Percentiles rank a stretch among this genome's conserved stretches.
Conservation (phyloP, 2,113 vertebrate species). For the Thunnus maccoyii region DNA sequence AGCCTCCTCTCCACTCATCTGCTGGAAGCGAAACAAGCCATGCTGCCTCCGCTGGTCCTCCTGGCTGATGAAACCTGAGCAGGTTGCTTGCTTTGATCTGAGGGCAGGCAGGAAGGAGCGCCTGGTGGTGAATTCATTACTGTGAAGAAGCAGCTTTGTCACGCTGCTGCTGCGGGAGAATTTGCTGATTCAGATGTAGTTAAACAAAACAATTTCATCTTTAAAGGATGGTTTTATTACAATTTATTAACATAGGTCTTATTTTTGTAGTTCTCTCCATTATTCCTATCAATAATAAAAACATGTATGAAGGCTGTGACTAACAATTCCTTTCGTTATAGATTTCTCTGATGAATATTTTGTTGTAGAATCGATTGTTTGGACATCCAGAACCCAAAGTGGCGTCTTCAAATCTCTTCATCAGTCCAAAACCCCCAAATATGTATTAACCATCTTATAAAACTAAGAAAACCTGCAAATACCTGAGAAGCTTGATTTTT, state of each 20-base stretch:
- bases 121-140: slow-evolving; percentile 74
- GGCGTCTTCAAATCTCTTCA: no score
- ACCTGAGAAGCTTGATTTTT: no score
- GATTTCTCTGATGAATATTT: no score
- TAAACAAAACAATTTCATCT: neutral
- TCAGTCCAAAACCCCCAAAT: no score
- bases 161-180: slow-evolving; percentile 15
- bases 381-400: no score
- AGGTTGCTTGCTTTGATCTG: slow-evolving; percentile 67
- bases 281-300: neutral
- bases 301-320: neutral
- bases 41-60: slow-evolving; percentile 53
- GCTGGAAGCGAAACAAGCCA: slow-evolving; percentile 69
- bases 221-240: neutral
- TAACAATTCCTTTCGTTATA: no score
- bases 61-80: slow-evolving; percentile 74
- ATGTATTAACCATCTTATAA: no score
- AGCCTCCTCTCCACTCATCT: slow-evolving; percentile 69
- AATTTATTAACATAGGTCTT: neutral
- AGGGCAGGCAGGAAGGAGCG: slow-evolving; percentile 66
- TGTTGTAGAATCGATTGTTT: no score
- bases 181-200: slow-evolving; percentile 33
- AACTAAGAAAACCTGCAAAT: no score
- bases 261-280: neutral
- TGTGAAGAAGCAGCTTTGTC: slow-evolving; percentile 42